Percentiles rank a stretch among this genome's conserved stretches.
These are phyloP conservation scores for Naja naja DNA, from an alignment of 2,113 vertebrate genomes.

Conservation along the genomic window DNA sequence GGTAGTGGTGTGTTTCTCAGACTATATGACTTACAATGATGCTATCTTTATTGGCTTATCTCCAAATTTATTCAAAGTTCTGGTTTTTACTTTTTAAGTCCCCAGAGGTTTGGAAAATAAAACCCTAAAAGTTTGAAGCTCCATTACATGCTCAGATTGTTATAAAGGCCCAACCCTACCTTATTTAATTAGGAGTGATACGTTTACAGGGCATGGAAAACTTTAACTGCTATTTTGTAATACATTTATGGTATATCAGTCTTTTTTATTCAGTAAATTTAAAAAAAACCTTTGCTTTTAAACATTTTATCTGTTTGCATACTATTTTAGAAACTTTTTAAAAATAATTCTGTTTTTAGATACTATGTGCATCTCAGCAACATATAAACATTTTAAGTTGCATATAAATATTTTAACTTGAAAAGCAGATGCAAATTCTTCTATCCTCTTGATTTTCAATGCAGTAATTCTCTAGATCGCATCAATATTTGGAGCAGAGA, in stretches of 20 bases:
- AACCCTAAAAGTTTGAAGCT: not conserved
- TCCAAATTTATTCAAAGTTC: not conserved
- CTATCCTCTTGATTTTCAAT: not conserved
- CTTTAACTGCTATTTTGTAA: not conserved
- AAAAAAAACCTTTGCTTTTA: not conserved
- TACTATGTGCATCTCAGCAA: not conserved
- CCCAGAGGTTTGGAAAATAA: not conserved
- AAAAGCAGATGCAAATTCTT: not conserved
- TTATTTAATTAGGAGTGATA: not conserved
- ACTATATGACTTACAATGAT: not conserved
- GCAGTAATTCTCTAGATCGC: constrained; percentile 7
- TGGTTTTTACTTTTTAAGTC: not conserved
- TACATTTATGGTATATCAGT: not conserved
- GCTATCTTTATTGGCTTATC: not conserved
- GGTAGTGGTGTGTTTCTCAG: not conserved
- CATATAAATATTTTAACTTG: not conserved
- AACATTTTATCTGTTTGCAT: not conserved
- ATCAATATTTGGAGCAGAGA: not conserved
- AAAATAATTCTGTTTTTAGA: not conserved
- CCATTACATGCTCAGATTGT: not conserved
- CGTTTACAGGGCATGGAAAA: not conserved
- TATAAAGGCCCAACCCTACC: not conserved
- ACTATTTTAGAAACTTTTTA: not conserved
- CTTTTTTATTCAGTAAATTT: not conserved
- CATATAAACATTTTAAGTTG: not conserved